Percentiles rank a stretch among this genome's conserved stretches.
Conservation (phyloP, 2,888 invertebrate species). For the Priocnemis perturbator region DNA sequence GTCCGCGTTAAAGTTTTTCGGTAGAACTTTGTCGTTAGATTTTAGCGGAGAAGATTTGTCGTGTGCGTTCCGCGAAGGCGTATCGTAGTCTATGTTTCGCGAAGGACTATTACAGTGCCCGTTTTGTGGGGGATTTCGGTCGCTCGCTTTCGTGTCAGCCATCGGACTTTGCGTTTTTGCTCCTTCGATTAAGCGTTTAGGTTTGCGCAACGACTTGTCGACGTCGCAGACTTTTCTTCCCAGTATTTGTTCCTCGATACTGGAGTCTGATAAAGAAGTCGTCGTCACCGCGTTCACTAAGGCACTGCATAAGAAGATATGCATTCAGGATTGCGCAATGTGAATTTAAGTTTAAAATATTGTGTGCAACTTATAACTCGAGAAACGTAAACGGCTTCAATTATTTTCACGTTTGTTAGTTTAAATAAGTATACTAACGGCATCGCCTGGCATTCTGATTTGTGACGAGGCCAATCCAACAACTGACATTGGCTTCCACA, state of each 20-base stretch:
- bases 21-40: too few species aligned
- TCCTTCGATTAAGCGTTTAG: conserved; percentile 17
- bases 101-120: too few species aligned
- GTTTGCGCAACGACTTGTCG: conserved; percentile 34
- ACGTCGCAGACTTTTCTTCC: conserved; percentile 1
- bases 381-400: neutral
- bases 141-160: too few species aligned
- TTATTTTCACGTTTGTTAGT: neutral
- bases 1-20: too few species aligned
- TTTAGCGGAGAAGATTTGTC: too few species aligned
- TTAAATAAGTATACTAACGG: conserved; percentile 56
- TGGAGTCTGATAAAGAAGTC: conserved; percentile 11
- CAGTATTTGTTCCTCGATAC: conserved; percentile 11
- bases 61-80: too few species aligned
- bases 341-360: neutral
- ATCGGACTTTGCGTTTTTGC: neutral
- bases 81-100: too few species aligned
- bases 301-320: conserved; percentile 29
- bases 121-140: neutral
- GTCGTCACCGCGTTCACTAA: conserved; percentile 28
- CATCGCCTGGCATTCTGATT: conserved; percentile 58
- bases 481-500: conserved; percentile 65
- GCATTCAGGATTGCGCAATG: too few species aligned
- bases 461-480: conserved; percentile 66
- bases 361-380: conserved; percentile 1